Evolutionary conservation across 2,888 invertebrate species (phyloP), one percentile per base, ranked within the genome.

Genomic region (Cephus nigrinus): DNA sequence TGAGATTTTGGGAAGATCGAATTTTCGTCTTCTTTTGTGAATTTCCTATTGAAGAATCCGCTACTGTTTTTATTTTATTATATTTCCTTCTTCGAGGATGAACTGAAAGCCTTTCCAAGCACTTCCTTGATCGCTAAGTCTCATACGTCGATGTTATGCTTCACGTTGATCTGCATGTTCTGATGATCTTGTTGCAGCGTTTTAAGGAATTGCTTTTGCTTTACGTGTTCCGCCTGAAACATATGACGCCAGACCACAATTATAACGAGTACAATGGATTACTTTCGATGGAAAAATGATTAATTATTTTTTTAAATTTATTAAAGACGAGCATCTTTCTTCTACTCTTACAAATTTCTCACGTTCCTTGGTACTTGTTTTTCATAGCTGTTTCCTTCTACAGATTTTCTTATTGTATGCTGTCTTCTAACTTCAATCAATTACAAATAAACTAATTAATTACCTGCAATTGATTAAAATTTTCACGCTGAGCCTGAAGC

Each of bases 151-250:
- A 89, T 86, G 80, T 90, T 88, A 74, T 89, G 85, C 80, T 88
- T 90, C 40, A 86, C 84, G 78, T 87, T 90, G 78, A 86, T 84
- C 78, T 91, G 90, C 75, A 91, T 88, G 80, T 85, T 89, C 55
- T 86, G 88, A 80, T 90, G 91, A 76, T 91, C 91, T 81, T 92
- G 89, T 79, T 91, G 90, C 72, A 92, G 86, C 9, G 88, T 88
- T 84, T 88, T 88, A 15, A 92, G 85, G 79, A 90, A 88, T 82
- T 91, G 87, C 77, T 90, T 90, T 74, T 92, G 91, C 73, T 86
- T 89, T 32, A 88, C 87, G 75, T 90, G 89, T 79, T 92, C 91
- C 15, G 87, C 89, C 92, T 92, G 80, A 40, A 77, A 74, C 73
- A 55, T 23, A 71, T 23, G 34, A 23, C 11, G 9, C 32, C 69